A percentile compares a stretch with the other conserved stretches of the same genome.
Evolutionary conservation across 2,113 vertebrate genomes (phyloP).

Genomic region (Perccottus glenii): DNA sequence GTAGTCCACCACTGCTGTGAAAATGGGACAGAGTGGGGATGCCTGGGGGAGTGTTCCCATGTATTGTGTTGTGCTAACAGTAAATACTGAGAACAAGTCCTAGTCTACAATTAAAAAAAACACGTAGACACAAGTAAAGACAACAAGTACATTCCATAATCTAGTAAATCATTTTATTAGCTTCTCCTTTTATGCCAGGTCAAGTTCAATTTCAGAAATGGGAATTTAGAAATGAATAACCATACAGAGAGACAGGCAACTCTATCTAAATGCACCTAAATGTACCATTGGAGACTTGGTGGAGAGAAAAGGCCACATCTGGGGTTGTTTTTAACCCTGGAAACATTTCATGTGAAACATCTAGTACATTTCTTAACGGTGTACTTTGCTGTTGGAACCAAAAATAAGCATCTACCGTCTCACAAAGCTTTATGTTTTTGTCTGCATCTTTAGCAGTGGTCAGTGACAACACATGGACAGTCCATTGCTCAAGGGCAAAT

Average conservation of each 20-base stretch:
- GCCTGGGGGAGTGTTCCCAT: slow-evolving; percentile 45
- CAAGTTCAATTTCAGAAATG: too few species aligned
- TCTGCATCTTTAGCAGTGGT: slow-evolving; percentile 39
- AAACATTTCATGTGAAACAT: slow-evolving; percentile 50
- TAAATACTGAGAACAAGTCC: not conserved
- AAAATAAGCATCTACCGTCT: slow-evolving; percentile 56
- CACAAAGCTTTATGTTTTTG: slow-evolving; percentile 27
- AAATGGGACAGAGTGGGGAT: slow-evolving; percentile 39
- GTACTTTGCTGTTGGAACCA: slow-evolving; percentile 21
- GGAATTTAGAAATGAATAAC: too few species aligned
- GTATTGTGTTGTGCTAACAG: not conserved
- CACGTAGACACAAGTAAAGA: not conserved
- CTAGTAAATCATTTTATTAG: too few species aligned
- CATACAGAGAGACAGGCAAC: too few species aligned
- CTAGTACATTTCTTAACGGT: slow-evolving; percentile 56
- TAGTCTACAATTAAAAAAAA: not conserved
- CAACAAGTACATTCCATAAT: too few species aligned
- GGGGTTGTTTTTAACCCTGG: slow-evolving; percentile 46
- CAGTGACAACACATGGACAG: slow-evolving; percentile 3
- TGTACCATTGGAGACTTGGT: slow-evolving; percentile 22
- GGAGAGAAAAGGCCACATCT: slow-evolving; percentile 15
- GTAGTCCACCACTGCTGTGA: slow-evolving; percentile 18
- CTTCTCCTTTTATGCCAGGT: too few species aligned
- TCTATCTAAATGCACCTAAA: slow-evolving; percentile 8
- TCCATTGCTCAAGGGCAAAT: slow-evolving; percentile 15